These are phyloP conservation scores for Branchipolynoe longqiensis DNA, from an alignment of 2,888 invertebrate genomes.

Conservation along the genomic window DNA sequence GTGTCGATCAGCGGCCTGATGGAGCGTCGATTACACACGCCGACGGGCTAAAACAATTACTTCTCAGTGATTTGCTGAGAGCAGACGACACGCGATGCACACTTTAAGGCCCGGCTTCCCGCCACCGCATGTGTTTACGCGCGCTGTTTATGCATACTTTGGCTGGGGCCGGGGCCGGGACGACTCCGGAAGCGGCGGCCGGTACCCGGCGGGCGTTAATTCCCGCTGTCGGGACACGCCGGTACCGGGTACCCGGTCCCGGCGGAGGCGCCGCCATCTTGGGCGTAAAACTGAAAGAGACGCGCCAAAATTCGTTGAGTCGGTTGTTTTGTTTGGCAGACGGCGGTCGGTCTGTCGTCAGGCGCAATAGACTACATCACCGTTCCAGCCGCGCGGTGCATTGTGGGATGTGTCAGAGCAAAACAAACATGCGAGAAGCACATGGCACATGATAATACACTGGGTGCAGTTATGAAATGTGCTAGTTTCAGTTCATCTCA, in stretches of 20 bases:
- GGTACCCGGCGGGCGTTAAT: conserved; percentile 31
- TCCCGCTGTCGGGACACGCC: conserved; percentile 23
- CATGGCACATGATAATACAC: no score
- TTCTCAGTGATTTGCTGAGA: conserved; percentile 36
- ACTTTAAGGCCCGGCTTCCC: conserved; percentile 46
- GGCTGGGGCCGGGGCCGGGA: conserved; percentile 1
- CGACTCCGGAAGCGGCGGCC: conserved; percentile 33
- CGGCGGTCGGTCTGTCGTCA: no score
- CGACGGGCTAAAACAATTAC: conserved; percentile 53
- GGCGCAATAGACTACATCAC: conserved; percentile 20
- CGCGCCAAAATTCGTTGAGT: conserved; percentile 34
- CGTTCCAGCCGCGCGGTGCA: no score
- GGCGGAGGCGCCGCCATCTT: conserved; percentile 26
- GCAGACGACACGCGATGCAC: conserved; percentile 42
- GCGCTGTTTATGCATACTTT: conserved; percentile 54
- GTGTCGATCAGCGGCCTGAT: conserved; percentile 45
- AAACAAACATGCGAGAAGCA: no score
- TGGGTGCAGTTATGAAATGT: no score
- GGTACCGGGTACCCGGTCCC: conserved; percentile 23
- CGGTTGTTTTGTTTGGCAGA: conserved; percentile 38
- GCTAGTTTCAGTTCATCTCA: no score
- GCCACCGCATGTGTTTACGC: conserved; percentile 37
- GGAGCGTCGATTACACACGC: conserved; percentile 45
- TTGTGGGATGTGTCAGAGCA: no score
- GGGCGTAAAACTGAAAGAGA: conserved; percentile 50